phyloP scores from a whole-genome alignment of 92 coral and sea anemone genomes.

The Metridium senile region DNA sequence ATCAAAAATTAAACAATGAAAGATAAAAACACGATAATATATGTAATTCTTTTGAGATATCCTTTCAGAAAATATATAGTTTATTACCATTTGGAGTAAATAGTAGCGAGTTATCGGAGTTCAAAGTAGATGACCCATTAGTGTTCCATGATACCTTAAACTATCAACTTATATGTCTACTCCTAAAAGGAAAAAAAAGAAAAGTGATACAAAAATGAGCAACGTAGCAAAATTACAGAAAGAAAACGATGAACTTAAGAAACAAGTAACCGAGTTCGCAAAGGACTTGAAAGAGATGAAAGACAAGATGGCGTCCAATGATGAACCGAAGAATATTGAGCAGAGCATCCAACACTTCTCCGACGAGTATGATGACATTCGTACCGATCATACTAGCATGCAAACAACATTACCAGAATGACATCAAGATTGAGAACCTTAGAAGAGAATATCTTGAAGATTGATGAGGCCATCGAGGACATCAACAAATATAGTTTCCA shows the following conservation, averaged over 20 bases:
- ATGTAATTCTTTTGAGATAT: too few relatives aligned
- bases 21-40: too few relatives aligned
- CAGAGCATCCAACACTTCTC: slow-evolving; percentile 14
- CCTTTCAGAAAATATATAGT: too few relatives aligned
- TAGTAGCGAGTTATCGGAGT: too few relatives aligned
- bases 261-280: slow-evolving; percentile 29
- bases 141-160: too few relatives aligned
- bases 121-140: too few relatives aligned
- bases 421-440: not conserved
- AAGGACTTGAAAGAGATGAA: slow-evolving; percentile 17
- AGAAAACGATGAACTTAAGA: slow-evolving; percentile 23
- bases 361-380: slow-evolving; percentile 17
- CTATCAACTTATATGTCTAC: too few relatives aligned
- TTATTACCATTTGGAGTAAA: too few relatives aligned
- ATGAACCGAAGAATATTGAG: slow-evolving; percentile 11
- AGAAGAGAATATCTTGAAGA: not conserved
- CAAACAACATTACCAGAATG: not conserved
- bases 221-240: slow-evolving; percentile 25
- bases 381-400: not conserved
- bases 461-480: slow-evolving; percentile 22
- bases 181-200: too few relatives aligned
- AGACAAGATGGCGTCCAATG: slow-evolving; percentile 24
- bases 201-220: slow-evolving; percentile 19
- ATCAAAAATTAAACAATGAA: too few relatives aligned
- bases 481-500: slow-evolving; percentile 19